Evolutionary conservation across 2,888 invertebrate species (phyloP).

Genomic region (Tiphia femorata): DNA sequence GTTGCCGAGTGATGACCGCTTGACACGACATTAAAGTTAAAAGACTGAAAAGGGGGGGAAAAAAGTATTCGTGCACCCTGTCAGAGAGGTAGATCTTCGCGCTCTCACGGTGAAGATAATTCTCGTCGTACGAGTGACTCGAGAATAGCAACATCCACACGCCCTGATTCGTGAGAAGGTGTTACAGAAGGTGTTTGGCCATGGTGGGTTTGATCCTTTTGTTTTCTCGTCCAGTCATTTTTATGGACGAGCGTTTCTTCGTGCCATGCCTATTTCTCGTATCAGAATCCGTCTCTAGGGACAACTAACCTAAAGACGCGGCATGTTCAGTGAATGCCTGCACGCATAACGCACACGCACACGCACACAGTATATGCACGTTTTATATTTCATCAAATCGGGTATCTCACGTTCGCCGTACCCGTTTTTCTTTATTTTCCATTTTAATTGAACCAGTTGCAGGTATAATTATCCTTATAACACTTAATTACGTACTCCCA

Average conservation of each 20-base stretch:
- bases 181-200: slow-evolving; percentile 7
- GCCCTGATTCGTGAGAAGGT: neutral
- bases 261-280: neutral
- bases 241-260: slow-evolving; percentile 14
- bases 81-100: slow-evolving; percentile 17
- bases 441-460: too few species aligned
- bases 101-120: slow-evolving; percentile 6
- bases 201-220: slow-evolving; percentile 43
- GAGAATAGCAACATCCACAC: neutral
- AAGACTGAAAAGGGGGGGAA: slow-evolving; percentile 8
- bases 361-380: too few species aligned
- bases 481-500: too few species aligned
- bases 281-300: neutral
- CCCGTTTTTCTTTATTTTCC: too few species aligned
- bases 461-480: too few species aligned
- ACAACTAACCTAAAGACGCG: slow-evolving; percentile 32
- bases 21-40: slow-evolving; percentile 26
- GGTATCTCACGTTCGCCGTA: too few species aligned
- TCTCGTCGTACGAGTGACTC: neutral
- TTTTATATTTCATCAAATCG: too few species aligned
- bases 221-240: slow-evolving; percentile 5
- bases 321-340: too few species aligned
- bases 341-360: too few species aligned
- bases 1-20: slow-evolving; percentile 24
- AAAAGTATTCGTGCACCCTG: slow-evolving; percentile 31